Evolutionary conservation across 2,888 invertebrate genomes (phyloP), one percentile per base, ranked within the genome.

Genomic region (Syrista parreyssii): DNA sequence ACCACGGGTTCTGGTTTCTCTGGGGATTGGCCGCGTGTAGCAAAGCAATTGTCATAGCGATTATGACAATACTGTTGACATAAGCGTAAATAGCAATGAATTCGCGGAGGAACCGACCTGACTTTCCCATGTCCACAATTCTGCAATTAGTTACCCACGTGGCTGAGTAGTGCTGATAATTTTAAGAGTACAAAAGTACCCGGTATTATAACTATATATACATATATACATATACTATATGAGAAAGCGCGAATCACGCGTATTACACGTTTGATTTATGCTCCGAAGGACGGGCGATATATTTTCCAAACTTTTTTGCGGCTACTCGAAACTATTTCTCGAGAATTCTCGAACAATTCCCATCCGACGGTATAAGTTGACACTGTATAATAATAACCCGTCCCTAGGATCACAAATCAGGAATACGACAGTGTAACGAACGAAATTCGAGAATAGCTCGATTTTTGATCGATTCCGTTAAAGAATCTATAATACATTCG

Each of bases 101-200:
- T 40, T 73, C 73, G 73, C 1, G 72, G 75, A 76, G 34, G 74
- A 78, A 75, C 72, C 72, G 36, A 75, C 68, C 75, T 23, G 12
- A 30, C 55, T 40, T 68, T 75, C 78, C 68, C 32, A n/a, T 23
- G 34, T 69, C 75, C 68, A 6, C 68, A 69, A 75, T 72, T 76
- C 35, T 31, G 73, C 68, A 35, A 75, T 78, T 36, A 31, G 68
- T 68, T 73, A 6, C 73, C 78, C 31, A 73, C 76, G 75, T 78
- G 75, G 81, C 75, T 83, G 76, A 79, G 83, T 84, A 85, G 83
- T 83, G 84, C 84, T 81, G 79, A 83, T 75, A 78, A 78, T 79
- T 78, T 75, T 79, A 71, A 71, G 31, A 71, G 9, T n/a, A n/a
- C 71, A 32, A n/a, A 3, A 15, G 71, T 71, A 71, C 30, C 74